phyloP scores from a whole-genome alignment of 2,797 vertebrate species.

The Yasuhikotakia modesta region DNA sequence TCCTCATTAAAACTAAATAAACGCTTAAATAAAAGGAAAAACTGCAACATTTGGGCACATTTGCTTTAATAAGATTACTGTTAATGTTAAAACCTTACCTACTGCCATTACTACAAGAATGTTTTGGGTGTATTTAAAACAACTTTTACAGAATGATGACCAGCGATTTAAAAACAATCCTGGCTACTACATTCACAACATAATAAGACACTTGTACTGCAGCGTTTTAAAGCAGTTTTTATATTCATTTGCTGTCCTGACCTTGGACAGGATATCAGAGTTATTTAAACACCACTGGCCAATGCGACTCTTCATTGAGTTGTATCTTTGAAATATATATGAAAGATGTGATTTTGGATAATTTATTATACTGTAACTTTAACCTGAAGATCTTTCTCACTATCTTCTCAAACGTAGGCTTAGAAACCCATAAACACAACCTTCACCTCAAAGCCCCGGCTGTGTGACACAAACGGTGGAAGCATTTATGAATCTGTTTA shows the following conservation, averaged over 20 bases:
- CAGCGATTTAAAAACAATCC: no score
- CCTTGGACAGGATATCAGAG: background rate
- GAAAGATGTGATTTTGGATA: background rate
- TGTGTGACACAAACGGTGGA: background rate
- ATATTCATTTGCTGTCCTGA: slow-evolving; percentile 14
- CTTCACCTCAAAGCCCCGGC: background rate
- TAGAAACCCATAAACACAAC: slow-evolving; percentile 26
- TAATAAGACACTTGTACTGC: background rate
- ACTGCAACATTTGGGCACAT: no score
- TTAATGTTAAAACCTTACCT: no score
- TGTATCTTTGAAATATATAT: background rate
- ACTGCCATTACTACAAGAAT: no score
- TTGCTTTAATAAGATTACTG: no score
- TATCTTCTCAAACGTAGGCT: slow-evolving; percentile 1
- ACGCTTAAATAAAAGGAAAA: no score
- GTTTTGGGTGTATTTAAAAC: no score
- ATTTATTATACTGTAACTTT: background rate
- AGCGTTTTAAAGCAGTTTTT: background rate
- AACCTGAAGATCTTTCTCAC: slow-evolving; percentile 10
- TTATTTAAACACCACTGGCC: background rate
- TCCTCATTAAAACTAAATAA: no score
- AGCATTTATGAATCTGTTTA: background rate
- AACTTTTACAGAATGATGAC: no score
- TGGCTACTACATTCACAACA: background rate
- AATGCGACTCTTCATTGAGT: background rate